Base-by-base conservation (phyloP, 2,113 vertebrate species). In the Myrmecophaga tridactyla region DNA sequence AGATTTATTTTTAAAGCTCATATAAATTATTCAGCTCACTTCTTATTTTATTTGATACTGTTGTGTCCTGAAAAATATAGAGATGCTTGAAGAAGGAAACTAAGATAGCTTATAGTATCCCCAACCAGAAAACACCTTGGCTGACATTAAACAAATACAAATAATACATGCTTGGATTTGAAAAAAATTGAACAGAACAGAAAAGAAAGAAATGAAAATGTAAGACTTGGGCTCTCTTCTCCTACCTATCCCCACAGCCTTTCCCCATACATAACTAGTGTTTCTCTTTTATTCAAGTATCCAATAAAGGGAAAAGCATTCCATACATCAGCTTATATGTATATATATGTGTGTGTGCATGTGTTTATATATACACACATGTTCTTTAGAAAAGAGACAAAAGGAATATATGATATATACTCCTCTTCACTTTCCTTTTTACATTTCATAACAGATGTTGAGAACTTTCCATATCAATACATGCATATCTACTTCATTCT, bases 41-140 rank as follows among this genome's bases (percentile, higher is more conserved):
- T 93, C 36, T 69, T 31, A 73, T 56, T 81, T 95, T 84, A 63
- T 89, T 72, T 92, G 46, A 48, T 62, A 80, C 77, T 23, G 62
- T 17, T 89, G 7, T 43, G 8, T 78, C 72, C 18, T 70, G 53
- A 84, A 72, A 34, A 67, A 70, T 72, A 70, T 83, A 75, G 18
- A 83, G 60, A 89, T 83, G 2, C 34, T 62, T 31, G 56, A 88
- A 51, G 29, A 83, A 53, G n/a, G 84, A 92, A 86, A 86, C 18
- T 53, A 51, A 82, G 14, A 51, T 34, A 13, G 2, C 12, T 51
- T 84, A 36, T 77, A 82, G 67, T 67, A 9, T 34, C 76, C 83
- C 31, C 39, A 83, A 62, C n/a, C 20, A 17, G 80, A 78, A 56
- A 65, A 29, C 3, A 29, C 3, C 51, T 76, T 41, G 67, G 76